Conservation (phyloP, 1,140 invertebrate genomes). For the Drosophila truncata region DNA sequence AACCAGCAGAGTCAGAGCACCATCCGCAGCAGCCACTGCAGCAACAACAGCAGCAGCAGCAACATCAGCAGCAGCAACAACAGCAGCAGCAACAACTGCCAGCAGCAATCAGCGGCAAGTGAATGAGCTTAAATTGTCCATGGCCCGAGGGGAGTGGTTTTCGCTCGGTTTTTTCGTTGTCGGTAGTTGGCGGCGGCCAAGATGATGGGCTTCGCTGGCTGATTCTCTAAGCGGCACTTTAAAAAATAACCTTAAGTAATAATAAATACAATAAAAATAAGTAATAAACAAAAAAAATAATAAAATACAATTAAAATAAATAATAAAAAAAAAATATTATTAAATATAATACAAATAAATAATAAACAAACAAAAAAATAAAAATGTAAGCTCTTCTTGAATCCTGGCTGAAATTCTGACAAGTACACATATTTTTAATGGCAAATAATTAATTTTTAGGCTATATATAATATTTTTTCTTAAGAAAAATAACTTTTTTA, state of each 20-base stretch:
- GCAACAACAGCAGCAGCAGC: constrained; percentile 15
- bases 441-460: background rate
- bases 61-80: constrained; percentile 32
- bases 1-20: constrained; percentile 36
- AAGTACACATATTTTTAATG: background rate
- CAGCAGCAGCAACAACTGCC: constrained; percentile 64
- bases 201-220: constrained; percentile 57
- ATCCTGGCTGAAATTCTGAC: no score
- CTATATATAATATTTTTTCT: background rate
- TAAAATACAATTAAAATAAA: no score
- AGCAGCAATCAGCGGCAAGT: constrained; percentile 81
- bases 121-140: constrained; percentile 82
- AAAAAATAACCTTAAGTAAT: background rate
- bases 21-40: constrained; percentile 29
- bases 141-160: constrained; percentile 38
- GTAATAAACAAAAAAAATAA: no score
- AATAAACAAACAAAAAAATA: background rate
- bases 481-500: background rate
- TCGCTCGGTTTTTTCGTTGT: constrained; percentile 32
- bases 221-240: constrained; percentile 14
- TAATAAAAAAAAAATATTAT: background rate
- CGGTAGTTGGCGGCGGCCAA: constrained; percentile 46
- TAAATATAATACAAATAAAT: no score
- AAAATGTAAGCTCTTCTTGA: background rate
- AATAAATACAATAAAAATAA: background rate